phyloP scores from a whole-genome alignment of 1,140 invertebrate genomes.

The Tenebrio molitor region DNA sequence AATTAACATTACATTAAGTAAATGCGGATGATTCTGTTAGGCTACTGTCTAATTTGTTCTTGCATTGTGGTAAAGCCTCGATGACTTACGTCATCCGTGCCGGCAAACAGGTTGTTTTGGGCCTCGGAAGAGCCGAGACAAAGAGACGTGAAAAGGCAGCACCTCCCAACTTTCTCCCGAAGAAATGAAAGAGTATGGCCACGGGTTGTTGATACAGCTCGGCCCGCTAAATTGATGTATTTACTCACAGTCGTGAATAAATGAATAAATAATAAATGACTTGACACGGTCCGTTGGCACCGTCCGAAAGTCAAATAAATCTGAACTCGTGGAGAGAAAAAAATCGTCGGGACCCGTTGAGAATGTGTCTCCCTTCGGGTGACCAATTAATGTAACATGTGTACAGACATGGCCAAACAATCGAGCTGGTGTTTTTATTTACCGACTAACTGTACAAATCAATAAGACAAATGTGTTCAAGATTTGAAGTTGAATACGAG shows the following conservation, averaged over 20 bases:
- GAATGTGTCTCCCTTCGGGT: conserved; percentile 19
- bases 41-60: too few species aligned
- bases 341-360: not conserved
- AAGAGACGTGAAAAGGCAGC: not conserved
- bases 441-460: conserved; percentile 34
- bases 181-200: conserved; percentile 12
- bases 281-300: conserved; percentile 28
- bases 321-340: not conserved
- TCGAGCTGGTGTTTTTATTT: conserved; percentile 23
- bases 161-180: conserved; percentile 18
- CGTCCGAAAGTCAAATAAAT: conserved; percentile 14
- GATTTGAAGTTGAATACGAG: conserved; percentile 14
- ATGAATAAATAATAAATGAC: conserved; percentile 27
- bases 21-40: too few species aligned
- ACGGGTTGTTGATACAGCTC: conserved; percentile 10
- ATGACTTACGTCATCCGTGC: too few species aligned
- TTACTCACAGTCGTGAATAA: conserved; percentile 32
- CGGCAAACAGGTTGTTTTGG: too few species aligned
- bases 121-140: too few species aligned
- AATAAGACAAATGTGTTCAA: conserved; percentile 21
- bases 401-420: conserved; percentile 20
- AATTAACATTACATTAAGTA: too few species aligned
- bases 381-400: conserved; percentile 21
- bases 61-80: too few species aligned
- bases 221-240: conserved; percentile 33